These are phyloP conservation scores for Ardeotis arabs DNA, from an alignment of 2,113 vertebrate genomes.

Conservation along the genomic window DNA sequence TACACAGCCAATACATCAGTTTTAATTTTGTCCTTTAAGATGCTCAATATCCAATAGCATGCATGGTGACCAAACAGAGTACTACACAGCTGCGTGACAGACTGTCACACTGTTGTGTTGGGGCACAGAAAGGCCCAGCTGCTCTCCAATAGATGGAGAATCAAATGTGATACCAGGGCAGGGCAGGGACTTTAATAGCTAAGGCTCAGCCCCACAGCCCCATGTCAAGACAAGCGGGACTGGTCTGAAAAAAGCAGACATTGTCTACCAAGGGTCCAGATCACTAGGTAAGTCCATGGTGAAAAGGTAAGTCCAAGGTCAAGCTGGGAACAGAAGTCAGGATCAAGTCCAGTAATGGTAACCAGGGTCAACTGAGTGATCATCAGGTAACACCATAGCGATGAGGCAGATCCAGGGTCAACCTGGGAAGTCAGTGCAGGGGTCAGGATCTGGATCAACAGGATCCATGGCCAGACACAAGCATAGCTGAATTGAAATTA, in stretches of 20 bases:
- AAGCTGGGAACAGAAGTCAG: background rate
- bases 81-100: background rate
- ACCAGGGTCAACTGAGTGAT: background rate
- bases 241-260: background rate
- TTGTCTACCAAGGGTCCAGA: background rate
- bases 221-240: background rate
- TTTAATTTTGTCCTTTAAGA: background rate
- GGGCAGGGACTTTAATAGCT: background rate
- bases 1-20: background rate
- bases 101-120: background rate
- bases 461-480: background rate
- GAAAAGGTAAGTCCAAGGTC: background rate
- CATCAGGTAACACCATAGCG: background rate
- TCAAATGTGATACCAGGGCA: background rate
- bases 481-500: background rate
- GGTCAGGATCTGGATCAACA: background rate
- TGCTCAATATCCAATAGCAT: background rate
- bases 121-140: background rate
- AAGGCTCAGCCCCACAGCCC: background rate
- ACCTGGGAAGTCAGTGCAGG: background rate
- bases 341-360: background rate
- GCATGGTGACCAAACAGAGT: accelerated
- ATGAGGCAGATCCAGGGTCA: background rate
- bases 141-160: background rate
- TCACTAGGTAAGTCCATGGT: background rate